Evolutionary conservation across 2,888 invertebrate species (phyloP).

Genomic region (Flexamia atlantica): DNA sequence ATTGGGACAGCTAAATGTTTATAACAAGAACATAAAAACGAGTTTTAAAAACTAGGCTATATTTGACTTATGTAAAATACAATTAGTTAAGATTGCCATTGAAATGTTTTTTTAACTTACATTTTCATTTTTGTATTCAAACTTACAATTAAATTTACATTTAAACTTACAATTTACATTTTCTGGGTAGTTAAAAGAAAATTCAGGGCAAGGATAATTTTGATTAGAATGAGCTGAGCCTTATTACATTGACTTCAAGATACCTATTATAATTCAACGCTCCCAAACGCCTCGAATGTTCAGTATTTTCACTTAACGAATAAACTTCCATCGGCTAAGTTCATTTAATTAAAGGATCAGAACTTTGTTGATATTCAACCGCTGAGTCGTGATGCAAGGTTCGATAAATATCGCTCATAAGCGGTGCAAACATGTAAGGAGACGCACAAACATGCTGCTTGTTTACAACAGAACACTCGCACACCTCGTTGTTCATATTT

Average conservation of each 20-base stretch:
- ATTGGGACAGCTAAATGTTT: no score
- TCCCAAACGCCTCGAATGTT: background rate
- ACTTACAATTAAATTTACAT: no score
- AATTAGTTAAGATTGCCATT: no score
- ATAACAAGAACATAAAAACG: no score
- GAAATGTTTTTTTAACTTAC: no score
- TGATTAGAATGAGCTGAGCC: background rate
- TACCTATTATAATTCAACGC: background rate
- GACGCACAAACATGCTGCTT: background rate
- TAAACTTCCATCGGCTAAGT: background rate
- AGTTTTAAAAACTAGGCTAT: no score
- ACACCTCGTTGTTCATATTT: constrained; percentile 20
- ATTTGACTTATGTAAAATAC: no score
- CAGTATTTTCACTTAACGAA: background rate
- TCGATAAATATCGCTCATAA: background rate
- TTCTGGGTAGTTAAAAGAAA: no score
- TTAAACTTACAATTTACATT: no score
- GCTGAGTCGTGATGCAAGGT: background rate
- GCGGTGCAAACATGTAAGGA: background rate
- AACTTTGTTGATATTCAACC: background rate
- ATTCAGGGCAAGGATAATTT: no score
- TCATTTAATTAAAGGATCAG: background rate
- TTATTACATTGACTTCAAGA: background rate
- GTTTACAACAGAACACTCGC: background rate
- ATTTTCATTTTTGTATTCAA: no score